phyloP scores from a whole-genome alignment of 2,888 invertebrate species.

The Erannis defoliaria region DNA sequence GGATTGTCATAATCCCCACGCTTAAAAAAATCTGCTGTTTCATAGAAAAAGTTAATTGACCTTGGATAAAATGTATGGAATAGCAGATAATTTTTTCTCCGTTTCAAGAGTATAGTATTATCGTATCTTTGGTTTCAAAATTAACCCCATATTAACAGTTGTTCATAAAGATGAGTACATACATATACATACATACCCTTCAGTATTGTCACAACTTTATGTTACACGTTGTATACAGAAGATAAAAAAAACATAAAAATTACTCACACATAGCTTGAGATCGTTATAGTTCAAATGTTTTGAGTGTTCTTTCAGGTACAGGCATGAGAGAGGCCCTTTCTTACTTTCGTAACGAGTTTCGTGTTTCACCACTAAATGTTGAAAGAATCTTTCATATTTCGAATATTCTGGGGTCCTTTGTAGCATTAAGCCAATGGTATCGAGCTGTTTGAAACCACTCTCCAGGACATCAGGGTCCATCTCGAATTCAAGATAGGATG shows the following conservation, averaged over 20 bases:
- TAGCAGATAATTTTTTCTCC: too few relatives aligned
- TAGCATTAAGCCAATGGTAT: background rate
- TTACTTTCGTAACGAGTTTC: background rate
- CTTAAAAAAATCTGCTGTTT: too few relatives aligned
- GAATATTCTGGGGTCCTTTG: background rate
- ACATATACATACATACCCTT: too few relatives aligned
- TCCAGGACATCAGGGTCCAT: background rate
- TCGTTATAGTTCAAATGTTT: background rate
- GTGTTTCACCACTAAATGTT: background rate
- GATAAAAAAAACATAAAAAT: background rate
- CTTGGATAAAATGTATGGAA: too few relatives aligned
- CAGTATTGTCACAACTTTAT: too few relatives aligned
- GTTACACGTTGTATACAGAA: too few relatives aligned
- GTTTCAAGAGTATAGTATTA: too few relatives aligned
- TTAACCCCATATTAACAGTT: too few relatives aligned
- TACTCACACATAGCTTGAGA: constrained; percentile 3
- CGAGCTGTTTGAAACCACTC: background rate
- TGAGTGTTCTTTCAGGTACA: background rate
- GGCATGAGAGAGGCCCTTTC: background rate
- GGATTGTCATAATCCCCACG: too few relatives aligned
- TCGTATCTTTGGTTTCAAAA: too few relatives aligned
- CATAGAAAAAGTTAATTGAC: too few relatives aligned
- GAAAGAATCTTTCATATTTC: background rate
- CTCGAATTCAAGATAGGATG: background rate
- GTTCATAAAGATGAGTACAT: too few relatives aligned